These are phyloP conservation scores for Embiotoca jacksoni DNA, from an alignment of 2,113 vertebrate species.

Conservation along the genomic window DNA sequence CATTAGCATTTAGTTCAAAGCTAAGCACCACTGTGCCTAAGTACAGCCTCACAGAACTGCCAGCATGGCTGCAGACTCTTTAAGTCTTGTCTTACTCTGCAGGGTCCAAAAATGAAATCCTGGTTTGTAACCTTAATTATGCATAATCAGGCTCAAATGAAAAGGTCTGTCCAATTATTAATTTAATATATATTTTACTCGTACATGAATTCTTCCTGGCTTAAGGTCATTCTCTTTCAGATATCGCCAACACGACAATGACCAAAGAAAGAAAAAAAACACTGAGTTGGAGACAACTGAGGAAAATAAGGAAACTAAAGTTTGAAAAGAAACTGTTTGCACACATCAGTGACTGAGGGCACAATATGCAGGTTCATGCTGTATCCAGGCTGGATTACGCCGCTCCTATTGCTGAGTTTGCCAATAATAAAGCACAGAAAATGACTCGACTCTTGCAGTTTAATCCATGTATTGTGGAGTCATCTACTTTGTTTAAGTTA, in stretches of 20 bases:
- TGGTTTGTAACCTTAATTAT: conserved; percentile 31
- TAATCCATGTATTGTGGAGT: neutral
- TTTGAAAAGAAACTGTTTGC: neutral
- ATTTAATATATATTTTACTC: neutral
- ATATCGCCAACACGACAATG: neutral
- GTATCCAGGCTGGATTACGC: neutral
- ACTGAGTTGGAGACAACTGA: neutral
- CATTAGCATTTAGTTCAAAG: too few relatives aligned
- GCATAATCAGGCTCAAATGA: conserved; percentile 35
- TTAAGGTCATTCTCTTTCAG: conserved; percentile 21
- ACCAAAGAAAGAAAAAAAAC: too few relatives aligned
- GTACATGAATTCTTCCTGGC: neutral
- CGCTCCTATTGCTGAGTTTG: too few relatives aligned
- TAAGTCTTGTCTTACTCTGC: conserved; percentile 1
- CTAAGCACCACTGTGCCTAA: neutral
- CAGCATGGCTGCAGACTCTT: too few relatives aligned
- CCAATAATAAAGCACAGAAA: too few relatives aligned
- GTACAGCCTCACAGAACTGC: too few relatives aligned
- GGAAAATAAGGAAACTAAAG: neutral
- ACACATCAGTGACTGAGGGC: neutral
- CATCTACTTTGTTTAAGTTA: neutral
- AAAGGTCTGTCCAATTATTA: conserved; percentile 19
- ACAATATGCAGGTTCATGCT: neutral
- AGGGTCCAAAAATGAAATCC: conserved; percentile 2
- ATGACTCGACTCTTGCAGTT: too few relatives aligned